Conservation (phyloP, 1,140 invertebrate species). For the Grapholita molesta region DNA sequence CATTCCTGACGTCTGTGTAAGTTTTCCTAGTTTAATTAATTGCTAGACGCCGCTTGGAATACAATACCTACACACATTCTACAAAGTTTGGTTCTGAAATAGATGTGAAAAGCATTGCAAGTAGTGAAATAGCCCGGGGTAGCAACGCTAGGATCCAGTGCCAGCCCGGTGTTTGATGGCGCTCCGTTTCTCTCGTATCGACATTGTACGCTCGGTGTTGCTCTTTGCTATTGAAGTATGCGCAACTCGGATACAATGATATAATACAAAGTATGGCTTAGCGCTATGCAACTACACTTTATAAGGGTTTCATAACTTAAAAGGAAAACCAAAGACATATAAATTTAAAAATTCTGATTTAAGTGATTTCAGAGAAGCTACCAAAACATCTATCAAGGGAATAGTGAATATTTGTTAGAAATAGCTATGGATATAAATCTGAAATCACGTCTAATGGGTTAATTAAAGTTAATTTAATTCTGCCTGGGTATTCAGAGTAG, state of each 20-base stretch:
- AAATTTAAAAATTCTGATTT: no score
- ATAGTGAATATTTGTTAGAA: no score
- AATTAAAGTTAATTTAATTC: no score
- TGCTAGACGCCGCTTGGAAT: neutral
- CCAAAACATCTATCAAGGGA: no score
- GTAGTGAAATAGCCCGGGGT: constrained; percentile 3
- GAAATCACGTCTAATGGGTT: no score
- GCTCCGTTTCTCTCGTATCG: neutral
- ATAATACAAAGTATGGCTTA: neutral
- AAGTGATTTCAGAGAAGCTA: no score
- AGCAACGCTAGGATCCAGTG: neutral
- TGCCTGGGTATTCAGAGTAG: no score
- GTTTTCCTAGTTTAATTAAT: constrained; percentile 14
- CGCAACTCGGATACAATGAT: neutral
- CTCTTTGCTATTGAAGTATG: neutral
- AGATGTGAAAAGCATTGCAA: neutral
- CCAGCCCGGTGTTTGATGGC: neutral
- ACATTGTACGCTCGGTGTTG: neutral
- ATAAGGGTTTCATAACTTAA: neutral
- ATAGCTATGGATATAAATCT: no score
- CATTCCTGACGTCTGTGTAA: neutral
- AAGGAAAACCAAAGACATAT: neutral
- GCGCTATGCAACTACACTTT: neutral
- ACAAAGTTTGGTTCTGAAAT: neutral
- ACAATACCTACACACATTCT: constrained; percentile 16